phyloP scores from a whole-genome alignment of 2,888 invertebrate genomes.

The Drosophila pullipes region DNA sequence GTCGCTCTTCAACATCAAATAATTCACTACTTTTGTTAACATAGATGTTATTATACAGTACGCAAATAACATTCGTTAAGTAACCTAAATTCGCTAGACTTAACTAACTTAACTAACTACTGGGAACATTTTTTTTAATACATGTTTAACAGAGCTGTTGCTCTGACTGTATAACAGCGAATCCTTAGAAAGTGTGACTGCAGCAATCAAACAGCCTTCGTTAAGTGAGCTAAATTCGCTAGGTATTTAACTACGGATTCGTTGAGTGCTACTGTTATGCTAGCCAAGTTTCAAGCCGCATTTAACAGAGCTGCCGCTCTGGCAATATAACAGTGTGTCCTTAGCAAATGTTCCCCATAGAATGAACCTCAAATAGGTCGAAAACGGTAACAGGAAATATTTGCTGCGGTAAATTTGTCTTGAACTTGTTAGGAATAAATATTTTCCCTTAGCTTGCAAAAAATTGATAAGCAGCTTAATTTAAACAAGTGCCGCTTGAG shows the following conservation, averaged over 20 bases:
- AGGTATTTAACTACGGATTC: background rate
- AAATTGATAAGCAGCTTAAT: background rate
- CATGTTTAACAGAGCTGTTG: background rate
- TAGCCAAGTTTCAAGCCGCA: conserved; percentile 15
- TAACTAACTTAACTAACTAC: background rate
- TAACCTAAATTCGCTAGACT: background rate
- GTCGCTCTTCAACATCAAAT: too few relatives aligned
- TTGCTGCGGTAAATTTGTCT: background rate
- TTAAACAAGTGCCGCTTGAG: background rate
- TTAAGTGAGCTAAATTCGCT: conserved; percentile 25
- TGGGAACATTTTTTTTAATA: too few relatives aligned
- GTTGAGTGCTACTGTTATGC: background rate
- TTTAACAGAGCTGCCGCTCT: background rate
- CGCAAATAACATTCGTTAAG: conserved; percentile 5
- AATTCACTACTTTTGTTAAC: too few relatives aligned
- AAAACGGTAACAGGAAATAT: conserved; percentile 12
- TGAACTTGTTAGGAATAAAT: background rate
- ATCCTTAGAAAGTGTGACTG: background rate
- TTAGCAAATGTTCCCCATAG: background rate
- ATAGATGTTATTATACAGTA: background rate
- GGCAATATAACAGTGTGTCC: conserved; percentile 21
- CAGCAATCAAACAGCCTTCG: background rate
- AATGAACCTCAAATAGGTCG: conserved; percentile 23
- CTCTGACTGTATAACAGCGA: background rate
- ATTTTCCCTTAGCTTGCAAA: conserved; percentile 4